Base-by-base conservation (phyloP, 2,888 invertebrate species). In the Eristalis tenax region DNA sequence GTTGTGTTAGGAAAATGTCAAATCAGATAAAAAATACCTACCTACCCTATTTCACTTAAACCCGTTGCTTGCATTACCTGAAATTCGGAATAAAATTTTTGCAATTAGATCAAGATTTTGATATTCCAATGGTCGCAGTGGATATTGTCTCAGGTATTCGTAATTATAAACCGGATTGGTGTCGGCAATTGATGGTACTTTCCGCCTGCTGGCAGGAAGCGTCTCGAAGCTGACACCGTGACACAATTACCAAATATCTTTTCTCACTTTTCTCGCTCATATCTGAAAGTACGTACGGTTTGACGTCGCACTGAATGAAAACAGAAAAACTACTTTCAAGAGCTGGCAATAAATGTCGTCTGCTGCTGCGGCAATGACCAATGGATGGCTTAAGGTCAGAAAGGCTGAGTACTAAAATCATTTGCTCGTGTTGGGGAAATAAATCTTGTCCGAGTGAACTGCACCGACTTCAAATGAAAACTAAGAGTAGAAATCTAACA, bases 361-460 rank as follows among this genome's bases (percentile, higher is more conserved):
- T 50, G 50, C 18, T 18, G 56, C 56, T 15, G 18, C 56, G 56
- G 56, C 22, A 18, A 18, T 18, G 13, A 26, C 0, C 6, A 59
- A 59, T 26, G 13, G 26, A 10, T 11, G 50, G 80, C 80, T 38
- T 73, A 73, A 73, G 80, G 73, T 73, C 35, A 80, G 23, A 57
- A 65, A 61, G 68, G 4, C 40, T 66, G 59, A 56, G 15, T 22
- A 56, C 18, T 56, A n/a, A n/a, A 56, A 8, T 56, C 56, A 56
- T 11, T 2, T 50, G 26, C 26, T 28, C 59, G 26, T 26, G 59
- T 23, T 13, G 4, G 26, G n/a, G 26, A 32, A 50, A 83, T 86
- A 83, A 83, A 83, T 83, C 83, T 78, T 86, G 78, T 78, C 83
- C 83, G 74, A 83, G 74, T 86, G 64, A 83, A 86, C 78, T 74